A percentile compares a stretch with the other conserved stretches of the same genome.
These are phyloP conservation scores for Drosophila paranaensis DNA, from an alignment of 2,888 invertebrate genomes.

Conservation along the genomic window DNA sequence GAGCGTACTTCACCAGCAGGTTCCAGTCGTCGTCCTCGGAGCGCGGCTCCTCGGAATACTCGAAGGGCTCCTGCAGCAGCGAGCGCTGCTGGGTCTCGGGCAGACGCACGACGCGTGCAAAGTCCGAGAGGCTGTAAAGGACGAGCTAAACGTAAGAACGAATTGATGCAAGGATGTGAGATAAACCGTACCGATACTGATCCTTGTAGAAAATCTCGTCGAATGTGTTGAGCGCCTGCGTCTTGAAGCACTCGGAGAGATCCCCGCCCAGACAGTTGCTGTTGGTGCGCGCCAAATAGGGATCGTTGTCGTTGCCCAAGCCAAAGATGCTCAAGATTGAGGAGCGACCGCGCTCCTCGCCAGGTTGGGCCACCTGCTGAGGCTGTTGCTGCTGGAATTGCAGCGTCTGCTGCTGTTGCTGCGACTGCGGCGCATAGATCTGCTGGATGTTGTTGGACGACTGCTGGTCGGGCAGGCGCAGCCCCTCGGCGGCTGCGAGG, in stretches of 20 bases:
- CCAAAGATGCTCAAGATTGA: slow-evolving; percentile 93
- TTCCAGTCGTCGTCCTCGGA: slow-evolving; percentile 93
- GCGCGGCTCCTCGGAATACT: slow-evolving; percentile 89
- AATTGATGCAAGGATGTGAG: not conserved
- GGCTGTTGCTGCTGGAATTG: slow-evolving; percentile 64
- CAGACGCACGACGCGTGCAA: slow-evolving; percentile 89
- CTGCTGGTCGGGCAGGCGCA: slow-evolving; percentile 86
- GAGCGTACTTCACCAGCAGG: slow-evolving; percentile 90
- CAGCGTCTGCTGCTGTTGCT: slow-evolving; percentile 53
- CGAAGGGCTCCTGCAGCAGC: slow-evolving; percentile 89
- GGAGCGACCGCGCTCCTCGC: slow-evolving; percentile 86
- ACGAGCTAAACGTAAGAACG: not conserved
- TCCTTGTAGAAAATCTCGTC: slow-evolving; percentile 91
- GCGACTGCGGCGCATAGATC: slow-evolving; percentile 66
- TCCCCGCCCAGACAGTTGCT: slow-evolving; percentile 91
- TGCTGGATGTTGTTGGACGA: slow-evolving; percentile 70
- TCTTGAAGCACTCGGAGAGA: slow-evolving; percentile 94
- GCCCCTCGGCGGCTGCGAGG: slow-evolving; percentile 86
- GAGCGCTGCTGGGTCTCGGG: slow-evolving; percentile 89
- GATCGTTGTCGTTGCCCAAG: slow-evolving; percentile 91
- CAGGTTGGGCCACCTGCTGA: slow-evolving; percentile 53
- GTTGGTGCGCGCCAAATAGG: slow-evolving; percentile 91
- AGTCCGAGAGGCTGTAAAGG: slow-evolving; percentile 87
- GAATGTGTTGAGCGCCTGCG: slow-evolving; percentile 90
- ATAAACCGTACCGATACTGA: slow-evolving; percentile 84